Evolutionary conservation across 2,113 vertebrate species (phyloP).

Genomic region (Vombatus ursinus): DNA sequence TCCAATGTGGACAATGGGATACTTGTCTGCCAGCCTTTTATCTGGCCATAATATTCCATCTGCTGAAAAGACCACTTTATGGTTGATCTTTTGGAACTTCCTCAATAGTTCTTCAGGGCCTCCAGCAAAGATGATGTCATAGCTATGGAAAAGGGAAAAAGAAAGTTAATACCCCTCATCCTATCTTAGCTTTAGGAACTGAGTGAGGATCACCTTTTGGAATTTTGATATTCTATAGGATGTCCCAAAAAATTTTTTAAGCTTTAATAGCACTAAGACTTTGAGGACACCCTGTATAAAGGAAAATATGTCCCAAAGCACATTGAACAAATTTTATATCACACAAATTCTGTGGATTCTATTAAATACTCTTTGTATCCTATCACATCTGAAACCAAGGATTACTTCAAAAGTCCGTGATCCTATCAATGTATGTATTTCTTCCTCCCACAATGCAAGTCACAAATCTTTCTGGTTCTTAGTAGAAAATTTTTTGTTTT

Average conservation of each 20-base stretch:
- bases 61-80: conserved; percentile 95
- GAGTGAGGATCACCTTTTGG: background rate
- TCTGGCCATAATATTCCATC: conserved; percentile 96
- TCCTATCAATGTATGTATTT: background rate
- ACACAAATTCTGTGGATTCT: background rate
- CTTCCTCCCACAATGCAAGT: background rate
- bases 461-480: background rate
- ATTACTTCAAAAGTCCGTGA: conserved; percentile 24
- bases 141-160: conserved; percentile 82
- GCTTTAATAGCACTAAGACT: background rate
- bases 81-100: conserved; percentile 93
- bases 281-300: background rate
- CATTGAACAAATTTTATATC: background rate
- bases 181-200: conserved; percentile 11
- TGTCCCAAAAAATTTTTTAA: background rate
- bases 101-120: conserved; percentile 93
- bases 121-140: conserved; percentile 95
- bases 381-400: background rate
- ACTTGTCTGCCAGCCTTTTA: conserved; percentile 92
- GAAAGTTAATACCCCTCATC: background rate
- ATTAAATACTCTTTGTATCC: background rate
- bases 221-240: conserved; percentile 2
- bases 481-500: background rate
- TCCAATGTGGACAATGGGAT: conserved; percentile 92
- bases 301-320: background rate